A percentile compares a stretch with the other conserved stretches of the same genome.
Conservation (phyloP, 2,888 invertebrate genomes). For the Calephelis perditalis region DNA sequence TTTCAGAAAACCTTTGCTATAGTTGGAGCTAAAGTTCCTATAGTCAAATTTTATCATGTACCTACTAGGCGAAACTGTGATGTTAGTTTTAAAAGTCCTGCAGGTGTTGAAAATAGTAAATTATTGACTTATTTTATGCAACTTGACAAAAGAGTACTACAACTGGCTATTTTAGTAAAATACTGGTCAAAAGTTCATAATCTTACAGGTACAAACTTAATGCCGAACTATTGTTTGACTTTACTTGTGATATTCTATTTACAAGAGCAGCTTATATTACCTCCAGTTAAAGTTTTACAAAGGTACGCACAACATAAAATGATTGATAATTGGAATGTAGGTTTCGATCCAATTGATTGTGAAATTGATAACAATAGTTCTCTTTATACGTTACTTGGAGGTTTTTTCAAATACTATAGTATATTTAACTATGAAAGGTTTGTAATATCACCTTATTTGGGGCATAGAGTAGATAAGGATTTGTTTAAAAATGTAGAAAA, state of each 20-base stretch:
- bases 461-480: constrained; percentile 27
- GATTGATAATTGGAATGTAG: constrained; percentile 79
- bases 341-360: constrained; percentile 51
- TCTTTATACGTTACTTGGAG: constrained; percentile 38
- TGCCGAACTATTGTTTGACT: constrained; percentile 83
- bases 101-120: constrained; percentile 83
- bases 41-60: constrained; percentile 83
- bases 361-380: constrained; percentile 23
- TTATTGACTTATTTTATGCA: constrained; percentile 78
- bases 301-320: constrained; percentile 34
- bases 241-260: constrained; percentile 84
- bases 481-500: constrained; percentile 25
- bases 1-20: constrained; percentile 65
- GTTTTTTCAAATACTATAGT: constrained; percentile 41
- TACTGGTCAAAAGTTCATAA: constrained; percentile 84
- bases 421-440: constrained; percentile 34
- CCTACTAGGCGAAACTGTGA: constrained; percentile 81
- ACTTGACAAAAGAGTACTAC: constrained; percentile 74
- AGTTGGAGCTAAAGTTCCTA: constrained; percentile 84
- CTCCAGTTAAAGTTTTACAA: constrained; percentile 73
- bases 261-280: constrained; percentile 79
- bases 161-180: constrained; percentile 82
- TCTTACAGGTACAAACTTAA: constrained; percentile 55
- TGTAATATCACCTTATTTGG: constrained; percentile 36
- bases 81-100: constrained; percentile 82